These are phyloP conservation scores for Podotricha telesiphe DNA, from an alignment of 2,888 invertebrate genomes.

Conservation along the genomic window DNA sequence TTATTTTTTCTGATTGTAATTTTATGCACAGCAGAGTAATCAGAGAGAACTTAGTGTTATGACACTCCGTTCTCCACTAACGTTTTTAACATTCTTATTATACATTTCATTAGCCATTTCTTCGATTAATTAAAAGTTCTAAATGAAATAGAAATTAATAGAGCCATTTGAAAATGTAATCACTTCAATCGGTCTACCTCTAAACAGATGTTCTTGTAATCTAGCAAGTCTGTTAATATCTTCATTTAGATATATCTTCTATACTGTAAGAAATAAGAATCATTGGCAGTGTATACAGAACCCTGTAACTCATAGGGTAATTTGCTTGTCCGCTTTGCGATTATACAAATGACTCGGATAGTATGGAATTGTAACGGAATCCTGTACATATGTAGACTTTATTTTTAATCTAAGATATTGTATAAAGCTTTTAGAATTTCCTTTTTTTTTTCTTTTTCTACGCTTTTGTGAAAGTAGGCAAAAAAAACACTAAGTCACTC, in stretches of 20 bases:
- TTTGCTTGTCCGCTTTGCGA: slow-evolving; percentile 47
- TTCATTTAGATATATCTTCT: slow-evolving; percentile 12
- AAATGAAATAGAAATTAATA: slow-evolving; percentile 28
- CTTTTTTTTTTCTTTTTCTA: too few relatives aligned
- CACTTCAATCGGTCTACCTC: slow-evolving; percentile 29
- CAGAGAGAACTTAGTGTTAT: too few relatives aligned
- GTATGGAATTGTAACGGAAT: slow-evolving; percentile 52
- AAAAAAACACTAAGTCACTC: too few relatives aligned
- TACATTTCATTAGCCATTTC: too few relatives aligned
- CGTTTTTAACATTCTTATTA: too few relatives aligned
- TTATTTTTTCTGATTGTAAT: neutral
- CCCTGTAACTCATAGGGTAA: slow-evolving; percentile 49
- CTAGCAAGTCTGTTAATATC: neutral
- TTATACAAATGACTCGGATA: slow-evolving; percentile 53
- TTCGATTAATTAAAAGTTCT: neutral
- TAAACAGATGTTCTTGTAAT: slow-evolving; percentile 28
- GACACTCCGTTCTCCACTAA: too few relatives aligned
- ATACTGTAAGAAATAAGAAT: slow-evolving; percentile 21
- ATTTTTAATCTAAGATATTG: neutral
- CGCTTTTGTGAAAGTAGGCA: too few relatives aligned
- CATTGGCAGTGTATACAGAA: slow-evolving; percentile 24
- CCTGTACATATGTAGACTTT: neutral
- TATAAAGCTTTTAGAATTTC: too few relatives aligned
- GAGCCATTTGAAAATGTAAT: slow-evolving; percentile 31
- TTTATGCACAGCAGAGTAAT: too few relatives aligned